Evolutionary conservation across 1,140 invertebrate species (phyloP).

Genomic region (Metopolophium dirhodum): DNA sequence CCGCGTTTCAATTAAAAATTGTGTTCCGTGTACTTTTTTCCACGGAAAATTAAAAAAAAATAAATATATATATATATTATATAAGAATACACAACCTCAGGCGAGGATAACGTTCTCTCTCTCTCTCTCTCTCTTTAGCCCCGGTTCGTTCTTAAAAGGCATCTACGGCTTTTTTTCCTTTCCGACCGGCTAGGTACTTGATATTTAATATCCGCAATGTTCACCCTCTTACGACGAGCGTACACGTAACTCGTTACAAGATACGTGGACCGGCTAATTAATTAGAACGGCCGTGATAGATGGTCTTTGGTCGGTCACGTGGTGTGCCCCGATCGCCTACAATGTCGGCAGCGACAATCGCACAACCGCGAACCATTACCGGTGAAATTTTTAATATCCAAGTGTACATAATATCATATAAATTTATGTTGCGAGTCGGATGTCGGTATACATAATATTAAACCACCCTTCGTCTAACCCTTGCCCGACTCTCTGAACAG

Average conservation of each 20-base stretch:
- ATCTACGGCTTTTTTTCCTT: neutral
- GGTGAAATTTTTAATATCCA: neutral
- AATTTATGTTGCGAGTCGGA: too few relatives aligned
- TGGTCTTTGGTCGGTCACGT: neutral
- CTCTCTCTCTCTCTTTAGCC: neutral
- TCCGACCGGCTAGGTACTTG: neutral
- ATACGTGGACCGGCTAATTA: neutral
- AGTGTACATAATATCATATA: neutral
- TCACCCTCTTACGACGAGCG: neutral
- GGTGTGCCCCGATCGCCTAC: neutral
- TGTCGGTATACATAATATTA: neutral
- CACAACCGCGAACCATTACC: neutral
- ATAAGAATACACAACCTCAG: neutral
- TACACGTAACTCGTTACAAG: neutral
- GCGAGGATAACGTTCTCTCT: neutral
- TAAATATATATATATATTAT: neutral
- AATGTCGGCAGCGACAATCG: neutral
- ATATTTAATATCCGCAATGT: neutral
- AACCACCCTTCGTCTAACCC: neutral
- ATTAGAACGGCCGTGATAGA: neutral
- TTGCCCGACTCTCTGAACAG: neutral
- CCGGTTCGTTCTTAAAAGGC: neutral
- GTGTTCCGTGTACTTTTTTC: neutral
- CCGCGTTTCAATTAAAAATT: neutral
- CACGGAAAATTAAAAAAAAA: neutral